Evolutionary conservation across 2,797 vertebrate species (phyloP).

Genomic region (Gymnothorax javanicus): DNA sequence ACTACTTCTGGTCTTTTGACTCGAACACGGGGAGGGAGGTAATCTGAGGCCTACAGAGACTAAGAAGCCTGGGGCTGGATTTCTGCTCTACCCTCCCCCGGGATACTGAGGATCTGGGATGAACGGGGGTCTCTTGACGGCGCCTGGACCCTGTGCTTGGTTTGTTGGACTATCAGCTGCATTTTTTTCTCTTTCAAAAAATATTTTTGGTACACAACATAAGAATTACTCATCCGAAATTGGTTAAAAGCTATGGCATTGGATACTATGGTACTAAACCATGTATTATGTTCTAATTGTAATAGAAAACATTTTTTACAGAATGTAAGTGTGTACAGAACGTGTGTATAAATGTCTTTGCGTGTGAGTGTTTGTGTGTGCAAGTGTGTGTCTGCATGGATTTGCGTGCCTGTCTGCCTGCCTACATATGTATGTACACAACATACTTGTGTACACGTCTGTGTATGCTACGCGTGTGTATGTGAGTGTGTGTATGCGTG

Average conservation of each 20-base stretch:
- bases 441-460: constrained; percentile 32
- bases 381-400: background rate
- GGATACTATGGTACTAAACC: constrained; percentile 54
- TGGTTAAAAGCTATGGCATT: constrained; percentile 56
- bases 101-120: constrained; percentile 50
- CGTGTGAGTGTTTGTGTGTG: constrained; percentile 20
- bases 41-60: constrained; percentile 19
- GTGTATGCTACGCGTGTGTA: constrained; percentile 18
- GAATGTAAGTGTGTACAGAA: constrained; percentile 43
- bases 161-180: constrained; percentile 50
- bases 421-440: background rate
- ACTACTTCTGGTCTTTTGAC: constrained; percentile 8
- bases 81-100: constrained; percentile 58
- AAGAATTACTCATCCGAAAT: constrained; percentile 48
- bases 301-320: constrained; percentile 55
- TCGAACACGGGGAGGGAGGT: constrained; percentile 29
- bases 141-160: constrained; percentile 47
- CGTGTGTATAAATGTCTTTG: constrained; percentile 31
- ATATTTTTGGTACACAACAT: constrained; percentile 52
- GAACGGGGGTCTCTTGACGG: constrained; percentile 47
- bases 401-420: background rate
- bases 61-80: constrained; percentile 53
- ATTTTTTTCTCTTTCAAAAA: constrained; percentile 47
- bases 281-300: constrained; percentile 55
- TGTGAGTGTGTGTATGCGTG: constrained; percentile 26